Percentiles rank a stretch among this genome's conserved stretches.
These are phyloP conservation scores for Pterois miles DNA, from an alignment of 2,797 vertebrate species.

Conservation along the genomic window DNA sequence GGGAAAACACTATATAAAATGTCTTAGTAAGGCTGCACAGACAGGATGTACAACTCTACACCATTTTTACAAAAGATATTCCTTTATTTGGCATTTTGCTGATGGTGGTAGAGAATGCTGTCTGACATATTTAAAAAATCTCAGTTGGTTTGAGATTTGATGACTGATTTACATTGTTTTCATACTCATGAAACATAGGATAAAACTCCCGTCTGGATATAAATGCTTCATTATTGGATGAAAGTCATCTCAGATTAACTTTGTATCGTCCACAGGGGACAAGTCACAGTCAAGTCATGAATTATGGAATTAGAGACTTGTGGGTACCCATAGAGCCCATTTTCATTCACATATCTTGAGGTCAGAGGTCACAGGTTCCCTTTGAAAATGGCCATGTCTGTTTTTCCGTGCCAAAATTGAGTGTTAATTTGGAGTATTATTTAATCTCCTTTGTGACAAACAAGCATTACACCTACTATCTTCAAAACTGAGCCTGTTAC, in stretches of 20 bases:
- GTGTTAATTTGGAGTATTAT: too few relatives aligned
- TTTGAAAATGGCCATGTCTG: accelerated
- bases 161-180: neutral
- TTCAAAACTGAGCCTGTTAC: too few relatives aligned
- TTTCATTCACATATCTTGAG: too few relatives aligned
- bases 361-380: too few relatives aligned
- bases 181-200: neutral
- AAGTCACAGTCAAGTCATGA: neutral
- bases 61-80: neutral
- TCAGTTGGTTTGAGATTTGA: neutral
- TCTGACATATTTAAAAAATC: neutral
- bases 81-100: neutral
- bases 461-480: too few relatives aligned
- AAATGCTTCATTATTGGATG: neutral
- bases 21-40: neutral
- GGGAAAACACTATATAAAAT: neutral
- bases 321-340: too few relatives aligned
- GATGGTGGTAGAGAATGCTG: neutral
- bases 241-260: neutral
- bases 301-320: too few relatives aligned
- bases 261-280: neutral
- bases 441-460: too few relatives aligned
- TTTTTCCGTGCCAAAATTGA: too few relatives aligned
- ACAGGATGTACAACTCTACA: neutral
- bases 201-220: neutral